Evolutionary conservation across 2,113 vertebrate species (phyloP).

Genomic region (Sterrhoptilus dennistouni): DNA sequence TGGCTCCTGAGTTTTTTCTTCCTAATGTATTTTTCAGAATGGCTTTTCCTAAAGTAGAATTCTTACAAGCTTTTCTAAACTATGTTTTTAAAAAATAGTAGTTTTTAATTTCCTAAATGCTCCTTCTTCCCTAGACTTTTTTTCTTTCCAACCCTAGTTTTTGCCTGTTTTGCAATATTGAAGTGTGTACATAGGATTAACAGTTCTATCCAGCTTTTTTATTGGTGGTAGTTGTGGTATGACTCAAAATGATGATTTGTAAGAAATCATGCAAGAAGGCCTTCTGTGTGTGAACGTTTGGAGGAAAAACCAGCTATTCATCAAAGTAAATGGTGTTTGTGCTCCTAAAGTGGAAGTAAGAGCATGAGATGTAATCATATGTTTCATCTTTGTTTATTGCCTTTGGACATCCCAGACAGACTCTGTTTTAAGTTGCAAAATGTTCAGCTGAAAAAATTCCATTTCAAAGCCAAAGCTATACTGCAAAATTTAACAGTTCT

Average conservation of each 20-base stretch:
- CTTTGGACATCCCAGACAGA: slow-evolving; percentile 39
- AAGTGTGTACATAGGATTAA: neutral
- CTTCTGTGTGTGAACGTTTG: neutral
- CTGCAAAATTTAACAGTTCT: neutral
- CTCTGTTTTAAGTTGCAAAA: slow-evolving; percentile 31
- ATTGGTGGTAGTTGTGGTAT: neutral
- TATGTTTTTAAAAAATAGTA: neutral
- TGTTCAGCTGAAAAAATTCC: slow-evolving; percentile 19
- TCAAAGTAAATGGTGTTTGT: slow-evolving; percentile 13
- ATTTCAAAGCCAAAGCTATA: neutral
- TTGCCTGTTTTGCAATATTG: neutral
- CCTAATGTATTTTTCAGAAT: neutral
- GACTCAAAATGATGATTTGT: neutral
- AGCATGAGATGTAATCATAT: slow-evolving; percentile 9
- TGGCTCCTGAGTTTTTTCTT: neutral
- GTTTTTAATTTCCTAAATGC: neutral
- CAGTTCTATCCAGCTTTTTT: neutral
- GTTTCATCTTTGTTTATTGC: slow-evolving; percentile 48
- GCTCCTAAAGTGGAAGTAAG: slow-evolving; percentile 27
- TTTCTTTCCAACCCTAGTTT: neutral
- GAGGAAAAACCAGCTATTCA: slow-evolving; percentile 13
- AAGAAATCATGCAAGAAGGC: neutral
- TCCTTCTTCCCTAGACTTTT: neutral
- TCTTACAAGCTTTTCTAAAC: neutral
- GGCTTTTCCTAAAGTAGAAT: neutral